Percentiles rank a stretch among this genome's conserved stretches.
These are phyloP conservation scores for Percopsis transmontana DNA, from an alignment of 2,113 vertebrate genomes.

Conservation along the genomic window DNA sequence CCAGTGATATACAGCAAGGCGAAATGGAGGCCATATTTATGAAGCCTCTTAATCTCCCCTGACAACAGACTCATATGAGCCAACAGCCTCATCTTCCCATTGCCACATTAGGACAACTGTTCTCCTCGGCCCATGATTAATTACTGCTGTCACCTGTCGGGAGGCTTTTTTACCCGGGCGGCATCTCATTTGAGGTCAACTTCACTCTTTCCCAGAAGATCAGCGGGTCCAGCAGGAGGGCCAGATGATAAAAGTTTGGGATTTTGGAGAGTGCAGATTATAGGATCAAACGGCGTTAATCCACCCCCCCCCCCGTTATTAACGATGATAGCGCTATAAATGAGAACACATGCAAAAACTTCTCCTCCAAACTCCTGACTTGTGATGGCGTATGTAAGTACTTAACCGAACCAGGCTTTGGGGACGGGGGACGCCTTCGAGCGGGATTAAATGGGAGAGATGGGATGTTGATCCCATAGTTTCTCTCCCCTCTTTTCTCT, in stretches of 20 bases:
- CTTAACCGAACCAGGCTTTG: conserved; percentile 66
- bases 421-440: conserved; percentile 55
- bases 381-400: conserved; percentile 62
- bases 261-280: conserved; percentile 78
- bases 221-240: conserved; percentile 60
- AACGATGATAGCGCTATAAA: conserved; percentile 77
- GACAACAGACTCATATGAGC: conserved; percentile 55
- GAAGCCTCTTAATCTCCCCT: conserved; percentile 70
- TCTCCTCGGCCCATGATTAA: conserved; percentile 47
- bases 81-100: conserved; percentile 56
- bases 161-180: conserved; percentile 55
- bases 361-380: conserved; percentile 62
- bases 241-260: conserved; percentile 69
- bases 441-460: conserved; percentile 70
- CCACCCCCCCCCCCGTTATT: conserved; percentile 69
- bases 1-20: conserved; percentile 48
- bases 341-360: conserved; percentile 78
- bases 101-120: conserved; percentile 56
- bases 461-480: conserved; percentile 62
- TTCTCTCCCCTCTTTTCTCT: conserved; percentile 20
- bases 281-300: conserved; percentile 80
- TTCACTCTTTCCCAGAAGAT: conserved; percentile 64
- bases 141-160: conserved; percentile 70
- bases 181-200: conserved; percentile 67
- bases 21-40: conserved; percentile 65